Conservation (phyloP, 2,113 vertebrate genomes). For the Ophthalmolycus amberensis region DNA sequence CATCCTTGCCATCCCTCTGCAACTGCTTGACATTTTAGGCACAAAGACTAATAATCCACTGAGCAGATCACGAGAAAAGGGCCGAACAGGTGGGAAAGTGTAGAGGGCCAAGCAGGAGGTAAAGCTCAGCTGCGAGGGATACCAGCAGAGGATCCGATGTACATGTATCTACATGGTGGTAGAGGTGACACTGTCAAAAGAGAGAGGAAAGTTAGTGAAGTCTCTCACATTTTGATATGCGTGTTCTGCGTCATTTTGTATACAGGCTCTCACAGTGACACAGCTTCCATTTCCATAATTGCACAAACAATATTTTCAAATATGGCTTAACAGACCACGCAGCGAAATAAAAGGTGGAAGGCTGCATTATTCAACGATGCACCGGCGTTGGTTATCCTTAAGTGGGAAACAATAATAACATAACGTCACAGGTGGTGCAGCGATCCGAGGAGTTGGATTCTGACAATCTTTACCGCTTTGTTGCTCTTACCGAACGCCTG, state of each 20-base stretch:
- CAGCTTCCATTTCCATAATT: slow-evolving; percentile 23
- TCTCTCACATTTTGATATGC: slow-evolving; percentile 3
- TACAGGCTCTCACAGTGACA: slow-evolving; percentile 16
- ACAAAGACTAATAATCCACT: slow-evolving; percentile 37
- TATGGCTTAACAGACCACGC: slow-evolving; percentile 14
- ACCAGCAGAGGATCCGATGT: slow-evolving; percentile 41
- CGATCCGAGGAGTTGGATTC: not conserved
- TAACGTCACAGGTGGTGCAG: not conserved
- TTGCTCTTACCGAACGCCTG: not conserved
- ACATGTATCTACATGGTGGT: slow-evolving; percentile 36
- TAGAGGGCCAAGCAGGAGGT: slow-evolving; percentile 61
- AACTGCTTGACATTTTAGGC: slow-evolving; percentile 35
- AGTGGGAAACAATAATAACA: slow-evolving; percentile 5
- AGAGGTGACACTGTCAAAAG: slow-evolving; percentile 57
- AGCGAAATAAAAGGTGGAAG: slow-evolving; percentile 13
- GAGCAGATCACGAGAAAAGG: slow-evolving; percentile 11
- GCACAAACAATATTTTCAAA: slow-evolving; percentile 46
- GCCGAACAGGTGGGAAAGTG: slow-evolving; percentile 32
- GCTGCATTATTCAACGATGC: slow-evolving; percentile 29
- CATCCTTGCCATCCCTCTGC: not conserved
- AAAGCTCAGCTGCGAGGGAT: slow-evolving; percentile 27
- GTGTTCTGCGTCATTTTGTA: slow-evolving; percentile 8
- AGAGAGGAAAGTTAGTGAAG: slow-evolving; percentile 36
- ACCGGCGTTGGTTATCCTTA: not conserved
- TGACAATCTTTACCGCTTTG: not conserved